Conservation (phyloP, 2,888 invertebrate genomes). For the Amphimallon solstitiale region DNA sequence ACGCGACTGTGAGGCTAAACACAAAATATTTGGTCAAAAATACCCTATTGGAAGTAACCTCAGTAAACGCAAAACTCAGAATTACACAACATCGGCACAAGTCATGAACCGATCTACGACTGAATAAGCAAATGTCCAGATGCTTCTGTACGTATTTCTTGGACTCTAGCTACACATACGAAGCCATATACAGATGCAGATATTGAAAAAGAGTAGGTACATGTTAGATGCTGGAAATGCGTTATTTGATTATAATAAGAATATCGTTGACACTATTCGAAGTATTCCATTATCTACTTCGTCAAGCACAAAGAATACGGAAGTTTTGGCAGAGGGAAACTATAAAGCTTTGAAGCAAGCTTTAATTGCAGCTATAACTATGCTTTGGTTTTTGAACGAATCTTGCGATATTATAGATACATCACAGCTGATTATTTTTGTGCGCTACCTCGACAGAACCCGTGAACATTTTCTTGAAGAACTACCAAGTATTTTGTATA, state of each 20-base stretch:
- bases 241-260: slow-evolving; percentile 44
- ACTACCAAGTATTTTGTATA: slow-evolving; percentile 1
- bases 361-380: slow-evolving; percentile 33
- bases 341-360: no score
- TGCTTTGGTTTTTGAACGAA: slow-evolving; percentile 45
- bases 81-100: slow-evolving; percentile 44
- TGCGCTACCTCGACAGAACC: slow-evolving; percentile 44
- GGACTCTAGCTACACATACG: neutral
- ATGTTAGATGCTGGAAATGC: slow-evolving; percentile 41
- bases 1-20: neutral
- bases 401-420: slow-evolving; percentile 44
- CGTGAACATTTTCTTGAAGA: neutral
- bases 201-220: slow-evolving; percentile 45
- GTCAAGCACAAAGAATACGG: slow-evolving; percentile 39
- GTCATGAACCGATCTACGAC: slow-evolving; percentile 44
- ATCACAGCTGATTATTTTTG: slow-evolving; percentile 46
- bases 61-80: slow-evolving; percentile 38
- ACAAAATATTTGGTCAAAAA: slow-evolving; percentile 16
- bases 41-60: slow-evolving; percentile 63
- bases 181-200: slow-evolving; percentile 45
- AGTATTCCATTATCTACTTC: slow-evolving; percentile 32
- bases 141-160: slow-evolving; percentile 43
- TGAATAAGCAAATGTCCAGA: slow-evolving; percentile 43
- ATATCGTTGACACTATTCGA: slow-evolving; percentile 29
- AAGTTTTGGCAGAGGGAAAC: slow-evolving; percentile 35